Conservation (phyloP, 2,113 vertebrate species). For the Trematocara stigmaticum region DNA sequence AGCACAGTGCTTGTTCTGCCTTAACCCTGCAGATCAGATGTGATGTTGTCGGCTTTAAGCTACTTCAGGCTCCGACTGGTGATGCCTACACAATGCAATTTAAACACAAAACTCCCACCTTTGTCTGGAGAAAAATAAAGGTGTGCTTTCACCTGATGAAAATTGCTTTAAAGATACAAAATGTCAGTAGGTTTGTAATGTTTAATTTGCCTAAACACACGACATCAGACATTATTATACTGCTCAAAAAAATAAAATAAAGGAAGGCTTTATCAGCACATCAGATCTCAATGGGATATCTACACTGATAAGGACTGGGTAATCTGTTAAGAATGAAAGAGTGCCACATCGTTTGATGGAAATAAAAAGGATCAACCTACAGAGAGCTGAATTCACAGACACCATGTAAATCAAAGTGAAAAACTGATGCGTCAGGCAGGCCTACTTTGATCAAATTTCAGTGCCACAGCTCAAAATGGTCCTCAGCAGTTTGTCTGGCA, state of each 20-base stretch:
- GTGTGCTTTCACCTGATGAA: neutral
- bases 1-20: slow-evolving; percentile 39
- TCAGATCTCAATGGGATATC: neutral
- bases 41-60: slow-evolving; percentile 49
- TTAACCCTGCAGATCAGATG: slow-evolving; percentile 53
- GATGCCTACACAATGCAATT: slow-evolving; percentile 36
- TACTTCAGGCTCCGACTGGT: slow-evolving; percentile 36
- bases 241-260: neutral
- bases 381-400: neutral
- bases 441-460: neutral
- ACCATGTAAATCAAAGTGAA: neutral
- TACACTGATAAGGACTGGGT: neutral
- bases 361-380: neutral
- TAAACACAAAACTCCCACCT: neutral
- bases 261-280: neutral
- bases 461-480: neutral
- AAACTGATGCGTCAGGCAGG: neutral
- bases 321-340: neutral
- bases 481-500: neutral
- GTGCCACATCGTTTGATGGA: neutral
- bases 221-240: neutral
- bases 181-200: neutral
- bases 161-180: neutral
- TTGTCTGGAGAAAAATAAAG: neutral
- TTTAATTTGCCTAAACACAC: neutral